A percentile compares a stretch with the other conserved stretches of the same genome.
Conservation (phyloP, 2,797 vertebrate genomes). For the Eremophila alpestris region DNA sequence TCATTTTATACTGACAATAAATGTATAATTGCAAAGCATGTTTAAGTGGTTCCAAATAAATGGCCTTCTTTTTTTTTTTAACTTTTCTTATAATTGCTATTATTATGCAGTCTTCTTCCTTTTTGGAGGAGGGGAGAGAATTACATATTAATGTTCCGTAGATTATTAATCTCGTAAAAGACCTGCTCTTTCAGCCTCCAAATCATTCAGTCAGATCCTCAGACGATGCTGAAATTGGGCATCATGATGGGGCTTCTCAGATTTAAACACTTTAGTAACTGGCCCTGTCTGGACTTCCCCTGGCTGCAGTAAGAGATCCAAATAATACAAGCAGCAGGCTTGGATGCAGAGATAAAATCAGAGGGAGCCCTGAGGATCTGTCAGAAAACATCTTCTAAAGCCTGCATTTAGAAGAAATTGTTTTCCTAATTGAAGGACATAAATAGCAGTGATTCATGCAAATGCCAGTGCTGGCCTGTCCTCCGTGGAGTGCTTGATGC, state of each 20-base stretch:
- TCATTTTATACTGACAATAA: constrained; percentile 13
- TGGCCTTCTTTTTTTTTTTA: neutral
- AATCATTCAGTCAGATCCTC: neutral
- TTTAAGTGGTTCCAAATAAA: constrained; percentile 12
- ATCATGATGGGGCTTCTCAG: neutral
- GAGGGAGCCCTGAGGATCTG: neutral
- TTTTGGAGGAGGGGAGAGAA: neutral
- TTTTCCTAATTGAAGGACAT: constrained; percentile 23
- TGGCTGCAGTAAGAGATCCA: neutral
- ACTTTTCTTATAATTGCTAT: neutral
- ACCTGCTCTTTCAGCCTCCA: neutral
- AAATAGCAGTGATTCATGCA: constrained; percentile 13
- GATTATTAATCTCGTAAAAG: constrained; percentile 19
- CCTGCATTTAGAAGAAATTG: too few relatives aligned
- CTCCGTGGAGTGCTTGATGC: accelerated
- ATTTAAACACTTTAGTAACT: neutral
- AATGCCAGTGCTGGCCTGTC: neutral
- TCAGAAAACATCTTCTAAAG: constrained; percentile 1
- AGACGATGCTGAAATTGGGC: neutral
- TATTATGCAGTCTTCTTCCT: neutral
- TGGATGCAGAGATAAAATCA: neutral
- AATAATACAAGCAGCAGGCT: neutral
- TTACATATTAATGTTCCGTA: neutral
- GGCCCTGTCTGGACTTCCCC: neutral
- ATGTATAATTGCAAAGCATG: neutral